Evolutionary conservation across 2,888 invertebrate species (phyloP), one percentile per base, ranked within the genome.

Genomic region (Caenorhabditis becei): DNA sequence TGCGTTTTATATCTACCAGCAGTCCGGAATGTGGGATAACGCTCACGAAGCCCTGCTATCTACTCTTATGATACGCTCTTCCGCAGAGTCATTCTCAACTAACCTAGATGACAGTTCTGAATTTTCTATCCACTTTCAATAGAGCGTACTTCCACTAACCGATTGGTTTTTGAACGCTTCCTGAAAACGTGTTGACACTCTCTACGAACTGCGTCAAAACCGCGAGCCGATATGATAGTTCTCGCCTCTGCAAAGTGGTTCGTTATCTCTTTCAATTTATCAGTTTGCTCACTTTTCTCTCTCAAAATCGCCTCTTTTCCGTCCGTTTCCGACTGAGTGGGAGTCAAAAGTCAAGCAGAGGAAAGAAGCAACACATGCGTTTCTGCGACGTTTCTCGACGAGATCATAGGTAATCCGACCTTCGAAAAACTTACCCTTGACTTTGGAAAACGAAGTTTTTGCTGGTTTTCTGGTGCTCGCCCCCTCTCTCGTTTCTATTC

Each of bases 241-340:
- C 35, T n/a, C n/a, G n/a, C 18, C 61, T 61, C 51, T 56, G 47
- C 47, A 65, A 51, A 74, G 44, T 59, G 35, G 53, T 41, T 63
- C 47, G 28, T 72, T 49, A 63, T 63, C 61, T 49, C 49, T 63
- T 62, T 72, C 74, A 65, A 65, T 74, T 74, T 35, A 66, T 65
- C 66, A 75, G 59, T 41, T 61, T n/a, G 47, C 28, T 49, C 66
- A 47, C 56, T 69, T 56, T 54, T 54, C 32, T 54, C 47, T 53
- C 65, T 65, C 65, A 58, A 72, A 72, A 72, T n/a, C n/a, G n/a
- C n/a, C 41, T 2, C 11, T 11, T 41, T 32, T 32, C 32, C 10
- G 56, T 72, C 74, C 53, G 51, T 66, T 61, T 66, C 53, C 35
- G 37, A 16, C 28, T 58, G 72, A 63, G 72, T 72, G 72, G 72